Evolutionary conservation across 2,113 vertebrate genomes (phyloP).

Genomic region (Lontra canadensis): DNA sequence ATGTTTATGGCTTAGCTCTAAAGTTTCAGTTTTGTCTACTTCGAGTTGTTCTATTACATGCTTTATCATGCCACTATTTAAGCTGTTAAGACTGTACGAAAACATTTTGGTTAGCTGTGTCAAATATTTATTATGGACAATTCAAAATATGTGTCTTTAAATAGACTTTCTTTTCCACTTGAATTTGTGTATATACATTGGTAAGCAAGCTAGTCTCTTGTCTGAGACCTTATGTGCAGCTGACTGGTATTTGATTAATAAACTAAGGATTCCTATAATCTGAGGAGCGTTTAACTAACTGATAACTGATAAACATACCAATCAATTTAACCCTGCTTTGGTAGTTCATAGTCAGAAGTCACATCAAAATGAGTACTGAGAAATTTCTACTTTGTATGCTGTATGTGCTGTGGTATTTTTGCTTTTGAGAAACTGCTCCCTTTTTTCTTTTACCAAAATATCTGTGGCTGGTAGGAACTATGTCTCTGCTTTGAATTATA

Average conservation of each 20-base stretch:
- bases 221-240: background rate
- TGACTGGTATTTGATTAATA: constrained; percentile 32
- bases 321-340: constrained; percentile 51
- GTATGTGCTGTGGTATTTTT: background rate
- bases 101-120: background rate
- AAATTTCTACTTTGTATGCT: background rate
- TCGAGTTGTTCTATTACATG: background rate
- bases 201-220: background rate
- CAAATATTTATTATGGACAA: constrained; percentile 25
- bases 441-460: constrained; percentile 17
- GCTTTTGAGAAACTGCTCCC: background rate
- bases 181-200: background rate
- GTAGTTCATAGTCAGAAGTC: constrained; percentile 48
- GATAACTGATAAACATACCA: constrained; percentile 22
- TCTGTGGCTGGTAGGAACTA: background rate
- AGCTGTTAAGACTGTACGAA: background rate
- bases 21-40: constrained; percentile 26
- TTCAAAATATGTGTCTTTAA: constrained; percentile 30
- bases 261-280: background rate
- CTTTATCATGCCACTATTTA: background rate
- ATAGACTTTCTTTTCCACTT: constrained; percentile 1
- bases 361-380: constrained; percentile 3
- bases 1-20: background rate
- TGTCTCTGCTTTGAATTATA: constrained; percentile 16
- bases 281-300: constrained; percentile 30